Percentiles rank a stretch among this genome's conserved stretches.
These are phyloP conservation scores for Siniperca obscura DNA, from an alignment of 2,797 vertebrate genomes.

Conservation along the genomic window DNA sequence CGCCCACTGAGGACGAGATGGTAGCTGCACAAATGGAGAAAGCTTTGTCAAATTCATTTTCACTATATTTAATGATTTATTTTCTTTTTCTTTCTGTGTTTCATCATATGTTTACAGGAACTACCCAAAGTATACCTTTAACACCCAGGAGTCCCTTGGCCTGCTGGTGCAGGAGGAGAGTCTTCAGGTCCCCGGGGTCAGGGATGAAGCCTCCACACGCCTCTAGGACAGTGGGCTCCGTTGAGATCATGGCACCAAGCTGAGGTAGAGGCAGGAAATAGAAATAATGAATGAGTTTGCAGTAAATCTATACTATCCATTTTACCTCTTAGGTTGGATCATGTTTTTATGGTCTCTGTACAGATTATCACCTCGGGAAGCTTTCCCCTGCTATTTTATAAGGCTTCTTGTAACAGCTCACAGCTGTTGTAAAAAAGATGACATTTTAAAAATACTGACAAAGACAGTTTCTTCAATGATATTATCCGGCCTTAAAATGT, in stretches of 20 bases:
- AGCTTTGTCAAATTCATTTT: not conserved
- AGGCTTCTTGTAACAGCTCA: not conserved
- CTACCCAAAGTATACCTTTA: conserved; percentile 68
- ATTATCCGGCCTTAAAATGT: not conserved
- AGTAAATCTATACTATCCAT: not conserved
- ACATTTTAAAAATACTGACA: not conserved
- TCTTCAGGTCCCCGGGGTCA: conserved; percentile 76
- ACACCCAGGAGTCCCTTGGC: conserved; percentile 75
- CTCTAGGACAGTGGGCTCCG: conserved; percentile 72
- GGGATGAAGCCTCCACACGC: conserved; percentile 80
- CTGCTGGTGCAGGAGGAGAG: conserved; percentile 80
- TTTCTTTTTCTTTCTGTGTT: not conserved
- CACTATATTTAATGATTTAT: not conserved
- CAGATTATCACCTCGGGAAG: not conserved
- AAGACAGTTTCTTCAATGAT: not conserved
- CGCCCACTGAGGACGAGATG: conserved; percentile 79
- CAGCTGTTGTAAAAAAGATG: not conserved
- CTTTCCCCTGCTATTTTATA: not conserved
- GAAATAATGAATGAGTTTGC: not conserved
- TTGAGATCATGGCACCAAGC: conserved; percentile 82
- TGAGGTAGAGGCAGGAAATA: conserved; percentile 48
- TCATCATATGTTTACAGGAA: not conserved
- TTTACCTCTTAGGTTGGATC: not conserved
- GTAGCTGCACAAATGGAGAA: conserved; percentile 66
- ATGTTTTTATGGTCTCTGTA: not conserved